phyloP scores from a whole-genome alignment of 2,888 invertebrate genomes.

The Mamestra brassicae region DNA sequence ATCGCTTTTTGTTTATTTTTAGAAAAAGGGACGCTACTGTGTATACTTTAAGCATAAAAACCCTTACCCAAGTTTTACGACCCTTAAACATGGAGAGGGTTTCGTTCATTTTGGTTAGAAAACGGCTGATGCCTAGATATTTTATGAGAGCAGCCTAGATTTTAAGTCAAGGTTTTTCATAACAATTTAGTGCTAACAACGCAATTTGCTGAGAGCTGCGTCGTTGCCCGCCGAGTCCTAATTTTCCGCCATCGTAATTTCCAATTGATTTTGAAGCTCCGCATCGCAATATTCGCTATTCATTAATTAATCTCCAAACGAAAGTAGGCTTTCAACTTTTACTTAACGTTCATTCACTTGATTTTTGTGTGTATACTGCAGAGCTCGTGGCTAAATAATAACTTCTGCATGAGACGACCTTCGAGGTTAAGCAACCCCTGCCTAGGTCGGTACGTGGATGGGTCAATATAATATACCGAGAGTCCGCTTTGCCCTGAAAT shows the following conservation, averaged over 20 bases:
- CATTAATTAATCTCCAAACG: neutral
- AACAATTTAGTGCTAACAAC: conserved; percentile 18
- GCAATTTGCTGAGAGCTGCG: conserved; percentile 19
- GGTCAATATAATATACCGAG: too few relatives aligned
- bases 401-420: neutral
- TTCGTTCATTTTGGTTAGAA: neutral
- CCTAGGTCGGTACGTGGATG: neutral
- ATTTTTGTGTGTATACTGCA: too few relatives aligned
- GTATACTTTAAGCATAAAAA: neutral
- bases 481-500: neutral
- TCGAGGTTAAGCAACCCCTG: neutral
- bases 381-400: too few relatives aligned
- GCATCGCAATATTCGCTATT: neutral
- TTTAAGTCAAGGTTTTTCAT: conserved; percentile 21
- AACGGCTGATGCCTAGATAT: conserved; percentile 9
- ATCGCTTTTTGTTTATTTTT: neutral
- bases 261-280: conserved; percentile 14
- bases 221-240: conserved; percentile 5
- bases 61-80: conserved; percentile 10
- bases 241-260: conserved; percentile 33
- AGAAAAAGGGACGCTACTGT: neutral
- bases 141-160: neutral
- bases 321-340: neutral
- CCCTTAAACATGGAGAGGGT: neutral
- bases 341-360: neutral